Conservation (phyloP, 2,113 vertebrate species). For the Haliaeetus leucogaster region DNA sequence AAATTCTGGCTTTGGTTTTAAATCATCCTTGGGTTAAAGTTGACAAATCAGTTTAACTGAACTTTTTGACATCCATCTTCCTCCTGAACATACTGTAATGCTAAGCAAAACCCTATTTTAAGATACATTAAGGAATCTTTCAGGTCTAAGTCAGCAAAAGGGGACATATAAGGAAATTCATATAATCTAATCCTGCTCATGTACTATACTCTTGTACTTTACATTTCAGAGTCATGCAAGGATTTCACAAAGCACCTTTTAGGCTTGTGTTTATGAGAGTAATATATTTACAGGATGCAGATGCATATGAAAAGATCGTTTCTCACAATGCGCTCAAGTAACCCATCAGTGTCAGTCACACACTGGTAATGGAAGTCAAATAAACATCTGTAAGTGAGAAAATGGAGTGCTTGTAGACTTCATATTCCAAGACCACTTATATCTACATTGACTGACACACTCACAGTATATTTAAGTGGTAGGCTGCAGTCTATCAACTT, state of each 20-base stretch:
- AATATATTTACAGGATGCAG: neutral
- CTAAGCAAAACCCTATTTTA: neutral
- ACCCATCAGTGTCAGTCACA: neutral
- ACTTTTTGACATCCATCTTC: neutral
- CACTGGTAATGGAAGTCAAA: neutral
- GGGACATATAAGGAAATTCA: neutral
- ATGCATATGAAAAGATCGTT: neutral
- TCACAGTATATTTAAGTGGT: neutral
- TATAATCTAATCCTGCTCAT: neutral
- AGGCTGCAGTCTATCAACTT: neutral
- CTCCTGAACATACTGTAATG: neutral
- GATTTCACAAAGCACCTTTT: neutral
- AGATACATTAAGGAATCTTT: neutral
- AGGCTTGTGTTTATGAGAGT: neutral
- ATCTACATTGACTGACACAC: neutral
- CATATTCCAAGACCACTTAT: conserved; percentile 20
- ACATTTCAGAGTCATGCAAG: neutral
- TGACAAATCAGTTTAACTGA: neutral
- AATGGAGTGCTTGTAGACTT: conserved; percentile 16
- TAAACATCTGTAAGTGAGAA: conserved; percentile 40
- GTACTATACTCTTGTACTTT: neutral
- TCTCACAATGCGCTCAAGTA: neutral
- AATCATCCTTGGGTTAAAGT: neutral
- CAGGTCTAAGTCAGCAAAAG: neutral
- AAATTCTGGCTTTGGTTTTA: neutral